phyloP scores from a whole-genome alignment of 2,113 vertebrate genomes.

The Paralichthys olivaceus region DNA sequence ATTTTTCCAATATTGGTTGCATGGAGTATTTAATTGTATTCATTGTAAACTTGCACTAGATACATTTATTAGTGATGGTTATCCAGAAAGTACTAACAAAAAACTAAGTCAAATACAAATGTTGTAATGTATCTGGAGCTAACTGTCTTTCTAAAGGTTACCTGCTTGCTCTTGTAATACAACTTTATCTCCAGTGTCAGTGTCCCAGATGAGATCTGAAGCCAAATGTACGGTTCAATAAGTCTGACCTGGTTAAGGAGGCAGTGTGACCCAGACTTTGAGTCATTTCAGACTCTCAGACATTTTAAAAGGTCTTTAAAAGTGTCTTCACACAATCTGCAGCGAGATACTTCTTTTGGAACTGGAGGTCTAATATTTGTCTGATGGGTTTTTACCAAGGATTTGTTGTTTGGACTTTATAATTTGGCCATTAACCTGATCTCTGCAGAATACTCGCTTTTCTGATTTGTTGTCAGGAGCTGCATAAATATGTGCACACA shows the following conservation, averaged over 20 bases:
- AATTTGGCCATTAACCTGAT: neutral
- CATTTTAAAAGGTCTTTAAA: neutral
- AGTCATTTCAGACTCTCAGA: neutral
- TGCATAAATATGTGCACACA: too few relatives aligned
- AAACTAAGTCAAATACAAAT: neutral
- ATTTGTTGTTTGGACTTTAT: neutral
- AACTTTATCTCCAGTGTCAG: neutral
- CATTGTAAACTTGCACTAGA: neutral
- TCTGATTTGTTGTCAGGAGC: too few relatives aligned
- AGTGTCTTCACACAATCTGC: neutral
- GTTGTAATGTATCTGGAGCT: neutral
- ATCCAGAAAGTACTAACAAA: neutral
- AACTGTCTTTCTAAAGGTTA: neutral
- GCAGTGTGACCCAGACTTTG: constrained; percentile 8
- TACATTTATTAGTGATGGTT: neutral
- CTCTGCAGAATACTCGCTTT: too few relatives aligned
- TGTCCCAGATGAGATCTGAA: neutral
- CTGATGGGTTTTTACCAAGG: neutral
- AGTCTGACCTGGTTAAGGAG: constrained; percentile 4
- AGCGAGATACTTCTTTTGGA: too few relatives aligned
- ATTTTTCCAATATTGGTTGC: too few relatives aligned
- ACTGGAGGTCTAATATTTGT: too few relatives aligned
- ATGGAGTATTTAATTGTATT: too few relatives aligned
- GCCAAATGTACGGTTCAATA: neutral
- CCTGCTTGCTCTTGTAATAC: neutral